A percentile compares a stretch with the other conserved stretches of the same genome.
These are phyloP conservation scores for Drosophila rufa DNA, from an alignment of 1,140 invertebrate species.

Conservation along the genomic window DNA sequence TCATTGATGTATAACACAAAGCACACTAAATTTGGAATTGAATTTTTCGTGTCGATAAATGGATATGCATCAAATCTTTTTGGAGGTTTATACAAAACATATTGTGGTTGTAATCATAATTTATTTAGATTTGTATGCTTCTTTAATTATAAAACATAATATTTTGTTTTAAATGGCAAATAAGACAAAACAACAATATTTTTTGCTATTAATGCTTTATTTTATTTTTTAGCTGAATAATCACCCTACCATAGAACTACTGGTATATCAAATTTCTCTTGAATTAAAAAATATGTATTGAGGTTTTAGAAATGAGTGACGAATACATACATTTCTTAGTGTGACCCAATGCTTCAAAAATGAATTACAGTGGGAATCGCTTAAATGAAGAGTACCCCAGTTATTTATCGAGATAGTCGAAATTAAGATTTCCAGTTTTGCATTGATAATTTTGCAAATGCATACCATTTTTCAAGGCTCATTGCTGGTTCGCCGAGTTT, in stretches of 20 bases:
- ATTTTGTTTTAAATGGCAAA: no score
- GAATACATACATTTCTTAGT: background rate
- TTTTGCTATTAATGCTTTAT: no score
- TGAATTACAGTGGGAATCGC: background rate
- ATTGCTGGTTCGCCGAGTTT: constrained; percentile 27
- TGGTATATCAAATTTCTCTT: background rate
- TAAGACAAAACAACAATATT: no score
- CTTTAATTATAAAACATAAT: no score
- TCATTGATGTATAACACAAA: no score
- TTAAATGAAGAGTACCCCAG: background rate
- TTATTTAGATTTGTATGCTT: no score
- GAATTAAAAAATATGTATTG: background rate
- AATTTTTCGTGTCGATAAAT: no score
- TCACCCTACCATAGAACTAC: background rate
- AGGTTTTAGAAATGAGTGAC: accelerated
- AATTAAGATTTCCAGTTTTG: constrained; percentile 27
- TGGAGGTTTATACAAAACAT: no score
- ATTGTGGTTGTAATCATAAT: no score
- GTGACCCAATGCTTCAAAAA: background rate
- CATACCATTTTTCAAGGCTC: constrained; percentile 34
- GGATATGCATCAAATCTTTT: no score
- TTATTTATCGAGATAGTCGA: constrained; percentile 24
- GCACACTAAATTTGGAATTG: no score
- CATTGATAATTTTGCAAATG: constrained; percentile 50
- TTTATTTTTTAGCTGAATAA: no score